phyloP scores from a whole-genome alignment of 2,888 invertebrate genomes.

The Cephus pulcher region DNA sequence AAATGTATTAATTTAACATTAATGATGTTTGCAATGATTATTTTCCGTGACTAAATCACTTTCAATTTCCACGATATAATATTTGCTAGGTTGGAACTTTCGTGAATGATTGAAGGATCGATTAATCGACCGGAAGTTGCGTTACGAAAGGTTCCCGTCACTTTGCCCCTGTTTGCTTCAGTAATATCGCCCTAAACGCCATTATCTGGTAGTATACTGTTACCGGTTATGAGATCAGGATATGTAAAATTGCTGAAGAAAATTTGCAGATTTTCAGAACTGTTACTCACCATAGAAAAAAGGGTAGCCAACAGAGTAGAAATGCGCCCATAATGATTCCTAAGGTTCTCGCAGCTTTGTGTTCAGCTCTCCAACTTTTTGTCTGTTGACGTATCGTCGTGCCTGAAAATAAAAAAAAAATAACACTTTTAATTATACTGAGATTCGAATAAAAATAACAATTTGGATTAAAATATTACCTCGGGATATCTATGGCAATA shows the following conservation, averaged over 20 bases:
- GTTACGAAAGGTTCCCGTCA: background rate
- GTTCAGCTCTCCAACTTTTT: constrained; percentile 89
- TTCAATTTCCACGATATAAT: background rate
- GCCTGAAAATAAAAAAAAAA: constrained; percentile 66
- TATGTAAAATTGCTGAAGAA: background rate
- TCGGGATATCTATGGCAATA: background rate
- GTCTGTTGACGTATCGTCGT: constrained; percentile 78
- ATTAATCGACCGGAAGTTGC: background rate
- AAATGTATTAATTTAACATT: background rate
- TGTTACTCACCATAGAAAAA: constrained; percentile 89
- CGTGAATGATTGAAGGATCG: background rate
- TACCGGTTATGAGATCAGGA: background rate
- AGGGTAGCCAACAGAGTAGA: constrained; percentile 94
- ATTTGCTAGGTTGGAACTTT: background rate
- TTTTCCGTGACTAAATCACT: background rate
- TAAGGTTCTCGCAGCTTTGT: constrained; percentile 93
- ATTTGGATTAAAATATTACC: background rate
- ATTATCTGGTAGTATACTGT: background rate
- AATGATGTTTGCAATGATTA: background rate
- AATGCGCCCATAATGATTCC: constrained; percentile 98
- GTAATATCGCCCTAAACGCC: background rate
- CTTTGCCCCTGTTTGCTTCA: background rate
- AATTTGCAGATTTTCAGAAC: background rate
- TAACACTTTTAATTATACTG: background rate
- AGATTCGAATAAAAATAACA: background rate